phyloP scores from a whole-genome alignment of 2,888 invertebrate genomes.

The Colletes collaris region DNA sequence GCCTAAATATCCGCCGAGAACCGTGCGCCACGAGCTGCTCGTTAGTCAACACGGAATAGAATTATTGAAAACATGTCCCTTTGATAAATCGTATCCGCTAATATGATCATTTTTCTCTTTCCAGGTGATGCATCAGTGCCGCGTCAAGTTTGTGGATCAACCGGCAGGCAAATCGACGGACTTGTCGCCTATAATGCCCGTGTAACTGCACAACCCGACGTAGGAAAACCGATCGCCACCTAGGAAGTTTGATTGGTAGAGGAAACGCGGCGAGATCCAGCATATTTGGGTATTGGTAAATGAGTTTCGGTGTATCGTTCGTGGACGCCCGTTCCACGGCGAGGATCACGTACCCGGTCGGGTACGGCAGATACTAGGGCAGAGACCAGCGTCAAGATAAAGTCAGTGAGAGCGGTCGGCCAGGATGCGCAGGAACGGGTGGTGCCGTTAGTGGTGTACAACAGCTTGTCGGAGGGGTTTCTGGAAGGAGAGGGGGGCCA shows the following conservation, averaged over 20 bases:
- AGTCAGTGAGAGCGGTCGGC: constrained; percentile 70
- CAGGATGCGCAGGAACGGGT: constrained; percentile 78
- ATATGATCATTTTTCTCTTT: constrained; percentile 55
- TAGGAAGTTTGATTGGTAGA: not conserved
- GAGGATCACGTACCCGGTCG: constrained; percentile 72
- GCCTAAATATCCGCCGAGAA: constrained; percentile 21
- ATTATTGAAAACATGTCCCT: no score
- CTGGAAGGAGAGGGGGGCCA: constrained; percentile 76
- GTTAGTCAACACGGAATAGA: no score
- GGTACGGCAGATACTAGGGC: constrained; percentile 74
- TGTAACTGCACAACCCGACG: constrained; percentile 33
- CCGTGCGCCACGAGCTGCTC: not conserved
- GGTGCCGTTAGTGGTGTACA: constrained; percentile 77
- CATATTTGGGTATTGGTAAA: constrained; percentile 49
- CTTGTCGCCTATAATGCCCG: constrained; percentile 51
- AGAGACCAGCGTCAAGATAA: constrained; percentile 79
- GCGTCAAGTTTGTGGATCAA: constrained; percentile 31
- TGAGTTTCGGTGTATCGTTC: constrained; percentile 45
- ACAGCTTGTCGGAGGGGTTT: constrained; percentile 71
- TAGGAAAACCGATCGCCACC: not conserved
- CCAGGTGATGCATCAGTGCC: constrained; percentile 73
- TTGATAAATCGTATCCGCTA: not conserved
- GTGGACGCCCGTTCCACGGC: constrained; percentile 33
- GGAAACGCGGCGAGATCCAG: constrained; percentile 11
- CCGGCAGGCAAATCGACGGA: constrained; percentile 24